Evolutionary conservation across 2,888 invertebrate genomes (phyloP), one percentile per base, ranked within the genome.

Genomic region (Platycheirus albimanus): DNA sequence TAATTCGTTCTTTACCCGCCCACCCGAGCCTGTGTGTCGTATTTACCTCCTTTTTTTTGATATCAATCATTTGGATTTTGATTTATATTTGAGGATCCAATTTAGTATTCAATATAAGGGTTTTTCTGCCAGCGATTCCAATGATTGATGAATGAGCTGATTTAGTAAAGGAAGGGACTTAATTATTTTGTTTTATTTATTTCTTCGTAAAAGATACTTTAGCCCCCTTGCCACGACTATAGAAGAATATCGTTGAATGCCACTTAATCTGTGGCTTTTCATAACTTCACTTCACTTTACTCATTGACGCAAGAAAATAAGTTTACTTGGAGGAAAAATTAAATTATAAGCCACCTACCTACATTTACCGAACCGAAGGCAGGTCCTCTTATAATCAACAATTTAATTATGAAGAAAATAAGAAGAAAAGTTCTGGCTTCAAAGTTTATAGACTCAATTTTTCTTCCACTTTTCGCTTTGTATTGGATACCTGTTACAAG

Each of bases 1-100:
- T 30, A 61, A 43, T 61, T 61, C 43, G 24, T 28, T 1, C 6
- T 10, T 6, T 49, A 28, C 49, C 49, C 49, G 7, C 8, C 17
- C 33, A 11, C 33, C 10, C 49, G 28, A 19, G 33, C 52, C n/a
- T n/a, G n/a, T n/a, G n/a, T n/a, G n/a, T n/a, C n/a, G n/a, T n/a
- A 33, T 30, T 61, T 45, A 41, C 36, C 24, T 24, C 20, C 20
- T 38, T 41, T 76, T 43, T 76, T 76, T 43, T 76, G 49, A 69
- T 61, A 76, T 71, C 77, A 72, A 72, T 78, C 77, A 78, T 51
- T 49, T 72, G 19, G 56, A 78, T 66, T 49, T 64, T 63, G 76
- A 76, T 70, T 76, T 54, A 70, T 70, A 69, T 74, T 56, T 63
- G 54, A 41, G 36, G 38, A 49, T 64, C 58, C 56, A 66, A 78